Evolutionary conservation across 2,888 invertebrate genomes (phyloP), one percentile per base, ranked within the genome.

Genomic region (Latheticus oryzae): DNA sequence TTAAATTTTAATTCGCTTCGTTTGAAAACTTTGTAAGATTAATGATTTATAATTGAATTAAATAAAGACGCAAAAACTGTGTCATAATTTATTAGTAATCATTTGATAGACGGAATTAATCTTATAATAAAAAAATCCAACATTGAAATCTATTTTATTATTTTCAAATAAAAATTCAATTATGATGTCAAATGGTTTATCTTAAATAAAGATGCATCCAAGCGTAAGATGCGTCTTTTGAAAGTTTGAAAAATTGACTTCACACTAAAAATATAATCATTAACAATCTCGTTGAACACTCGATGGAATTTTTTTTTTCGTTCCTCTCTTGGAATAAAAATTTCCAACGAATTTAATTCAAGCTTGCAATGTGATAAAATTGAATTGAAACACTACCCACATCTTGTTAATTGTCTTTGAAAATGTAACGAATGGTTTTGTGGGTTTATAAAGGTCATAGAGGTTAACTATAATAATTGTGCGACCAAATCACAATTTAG

Each of bases 191-290:
- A 24, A 45, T 33, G 30, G 26, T 26, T 57, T 43, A 57, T 51
- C 51, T 26, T 21, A 40, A 55, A 55, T 30, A 38, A 33, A 26
- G 23, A 45, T 43, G 47, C 50, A 19, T 1, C 28, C 9, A 42
- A 21, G 56, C 48, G 56, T 42, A 38, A 42, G 17, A 55, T 7
- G n/a, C n/a, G n/a, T 17, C 55, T 48, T 48, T 55, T 23, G 38
- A 56, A 50, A 32, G 17, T 32, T 33, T 55, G 48, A 48, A 55
- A 40, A 55, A 55, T 55, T 55, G 47, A 55, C 40, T 55, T 54
- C 37, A 45, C 38, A 40, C 38, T 38, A 11, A 38, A 51, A 51
- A 21, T 51, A 32, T 32, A 30, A 7, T 19, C 16, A 35, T 38
- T 38, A 38, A 16, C 35, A 35, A 32, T 12, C 23, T 35, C 50